Base-by-base conservation (phyloP, 2,113 vertebrate species). In the Tychaedon coryphoeus region DNA sequence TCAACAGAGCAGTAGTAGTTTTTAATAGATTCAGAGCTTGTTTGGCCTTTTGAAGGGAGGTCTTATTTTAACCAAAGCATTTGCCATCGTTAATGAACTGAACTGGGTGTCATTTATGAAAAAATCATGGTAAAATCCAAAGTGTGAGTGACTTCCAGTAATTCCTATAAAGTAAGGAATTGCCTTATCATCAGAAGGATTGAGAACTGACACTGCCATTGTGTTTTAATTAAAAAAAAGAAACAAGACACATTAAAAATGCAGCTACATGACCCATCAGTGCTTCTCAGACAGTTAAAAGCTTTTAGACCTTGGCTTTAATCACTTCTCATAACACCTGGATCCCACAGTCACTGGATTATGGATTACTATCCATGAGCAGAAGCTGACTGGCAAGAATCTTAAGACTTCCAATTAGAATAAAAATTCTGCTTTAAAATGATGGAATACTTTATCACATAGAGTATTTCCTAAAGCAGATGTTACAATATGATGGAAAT, bases 341-440 rank as follows among this genome's bases (percentile, higher is more conserved):
- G 19, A 67, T 90, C 47, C 67, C 48, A 26, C 60, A 77, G 67
- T 76, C 72, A 34, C 64, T 73, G 51, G 56, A 14, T 88, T 77
- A 23, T 50, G 80, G 72, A 53, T 86, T 88, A 61, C 47, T 79
- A 60, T 66, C 90, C 17, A 14, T 40, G 47, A 88, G 72, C 67
- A 90, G 85, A 80, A 86, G 25, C 40, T 67, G 64, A 29, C 75
- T 90, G 74, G 71, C 73, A 73, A 82, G 40, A 80, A 66, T 74
- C 75, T 60, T 34, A 73, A 47, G 43, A 34, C 38, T 88, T 94
- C 38, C 69, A 84, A 66, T 86, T 54, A 74, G 48, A 87, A 88
- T 64, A 38, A 93, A 88, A 95, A 64, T 74, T 88, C 71, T 90
- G 15, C 40, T 93, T 90, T 57, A 66, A 88, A 86, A 82, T 56